A percentile compares a stretch with the other conserved stretches of the same genome.
phyloP scores from a whole-genome alignment of 2,797 vertebrate genomes.

The Steatocranus sp. region DNA sequence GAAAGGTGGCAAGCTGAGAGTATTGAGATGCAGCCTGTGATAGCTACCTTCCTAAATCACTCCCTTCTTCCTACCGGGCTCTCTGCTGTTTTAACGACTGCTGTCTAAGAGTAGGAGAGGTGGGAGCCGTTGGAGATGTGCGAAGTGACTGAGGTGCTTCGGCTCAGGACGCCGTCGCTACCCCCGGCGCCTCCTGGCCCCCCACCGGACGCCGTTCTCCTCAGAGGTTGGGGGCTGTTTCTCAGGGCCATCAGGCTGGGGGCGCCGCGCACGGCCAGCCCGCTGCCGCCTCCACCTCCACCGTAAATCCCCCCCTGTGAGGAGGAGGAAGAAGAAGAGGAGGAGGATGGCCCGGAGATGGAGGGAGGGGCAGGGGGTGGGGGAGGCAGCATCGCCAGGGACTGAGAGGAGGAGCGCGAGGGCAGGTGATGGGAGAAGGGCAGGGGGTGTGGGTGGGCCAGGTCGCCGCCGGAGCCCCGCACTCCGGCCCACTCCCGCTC shows the following conservation, averaged over 20 bases:
- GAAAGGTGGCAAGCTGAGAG: conserved; percentile 43
- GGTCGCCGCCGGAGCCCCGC: conserved; percentile 66
- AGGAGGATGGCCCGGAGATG: conserved; percentile 73
- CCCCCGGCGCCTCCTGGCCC: conserved; percentile 78
- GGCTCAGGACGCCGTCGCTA: conserved; percentile 76
- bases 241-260: conserved; percentile 82
- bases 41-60: conserved; percentile 47
- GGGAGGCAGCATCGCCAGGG: conserved; percentile 76
- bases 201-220: conserved; percentile 85
- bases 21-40: conserved; percentile 52
- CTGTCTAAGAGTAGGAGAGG: conserved; percentile 84
- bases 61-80: neutral
- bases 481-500: conserved; percentile 74
- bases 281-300: conserved; percentile 1
- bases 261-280: conserved; percentile 70
- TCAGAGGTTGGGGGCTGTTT: conserved; percentile 88
- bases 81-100: neutral
- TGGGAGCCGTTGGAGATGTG: conserved; percentile 92
- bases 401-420: conserved; percentile 81
- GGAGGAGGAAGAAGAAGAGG: conserved; percentile 71
- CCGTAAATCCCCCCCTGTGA: conserved; percentile 70
- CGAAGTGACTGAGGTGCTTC: conserved; percentile 91
- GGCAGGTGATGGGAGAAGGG: conserved; percentile 81
- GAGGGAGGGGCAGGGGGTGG: conserved; percentile 78
- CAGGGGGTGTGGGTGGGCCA: conserved; percentile 75